phyloP scores from a whole-genome alignment of 1,140 invertebrate species.

The Zaprionus camerounensis region DNA sequence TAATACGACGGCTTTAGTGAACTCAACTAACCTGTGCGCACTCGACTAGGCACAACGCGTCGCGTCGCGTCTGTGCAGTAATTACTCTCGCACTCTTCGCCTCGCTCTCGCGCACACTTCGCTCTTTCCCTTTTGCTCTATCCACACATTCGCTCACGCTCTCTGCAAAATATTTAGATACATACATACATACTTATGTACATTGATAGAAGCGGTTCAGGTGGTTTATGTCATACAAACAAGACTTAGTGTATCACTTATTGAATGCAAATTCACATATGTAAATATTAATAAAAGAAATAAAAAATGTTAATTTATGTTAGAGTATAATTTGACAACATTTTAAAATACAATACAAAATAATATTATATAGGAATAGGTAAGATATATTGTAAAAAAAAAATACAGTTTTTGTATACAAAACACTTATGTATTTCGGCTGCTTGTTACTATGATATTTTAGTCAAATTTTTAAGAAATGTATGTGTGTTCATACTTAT shows the following conservation, averaged over 20 bases:
- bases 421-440: too few species aligned
- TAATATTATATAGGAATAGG: too few species aligned
- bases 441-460: too few species aligned
- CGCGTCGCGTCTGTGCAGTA: slow-evolving; percentile 36
- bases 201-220: not conserved
- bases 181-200: not conserved
- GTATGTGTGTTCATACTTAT: too few species aligned
- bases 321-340: too few species aligned
- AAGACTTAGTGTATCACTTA: not conserved
- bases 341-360: too few species aligned
- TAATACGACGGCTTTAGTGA: slow-evolving; percentile 16
- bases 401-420: too few species aligned
- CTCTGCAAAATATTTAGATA: slow-evolving; percentile 11
- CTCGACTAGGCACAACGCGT: slow-evolving; percentile 37
- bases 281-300: too few species aligned
- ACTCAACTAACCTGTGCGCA: slow-evolving; percentile 38
- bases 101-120: slow-evolving; percentile 9
- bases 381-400: too few species aligned
- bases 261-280: not conserved
- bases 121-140: not conserved
- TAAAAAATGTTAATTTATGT: too few species aligned
- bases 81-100: slow-evolving; percentile 17
- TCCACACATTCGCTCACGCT: slow-evolving; percentile 2
- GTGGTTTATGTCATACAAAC: not conserved
- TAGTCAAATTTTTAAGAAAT: too few species aligned